Evolutionary conservation across 2,888 invertebrate species (phyloP).

Genomic region (Meloe dianella): DNA sequence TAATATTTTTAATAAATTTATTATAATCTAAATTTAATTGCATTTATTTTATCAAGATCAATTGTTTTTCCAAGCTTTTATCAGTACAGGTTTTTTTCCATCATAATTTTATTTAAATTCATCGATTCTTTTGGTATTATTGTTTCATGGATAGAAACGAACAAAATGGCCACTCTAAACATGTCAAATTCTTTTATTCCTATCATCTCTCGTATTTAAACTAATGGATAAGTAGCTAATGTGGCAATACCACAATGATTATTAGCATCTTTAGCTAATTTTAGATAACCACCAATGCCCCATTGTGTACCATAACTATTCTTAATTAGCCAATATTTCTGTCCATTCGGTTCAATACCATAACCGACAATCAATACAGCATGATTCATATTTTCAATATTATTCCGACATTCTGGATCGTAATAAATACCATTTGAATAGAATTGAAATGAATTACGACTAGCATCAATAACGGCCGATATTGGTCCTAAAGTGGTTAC

Average conservation of each 20-base stretch:
- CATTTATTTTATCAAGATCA: no score
- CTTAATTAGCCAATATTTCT: conserved; percentile 72
- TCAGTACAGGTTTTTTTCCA: no score
- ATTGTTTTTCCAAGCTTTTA: no score
- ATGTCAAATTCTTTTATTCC: no score
- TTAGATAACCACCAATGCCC: conserved; percentile 50
- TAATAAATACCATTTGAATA: conserved; percentile 80
- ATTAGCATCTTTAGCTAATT: conserved; percentile 49
- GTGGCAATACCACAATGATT: conserved; percentile 88
- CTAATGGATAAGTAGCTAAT: conserved; percentile 80
- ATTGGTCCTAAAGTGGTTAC: conserved; percentile 86
- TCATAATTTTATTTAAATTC: no score
- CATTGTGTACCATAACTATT: conserved; percentile 66
- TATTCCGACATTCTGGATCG: conserved; percentile 70
- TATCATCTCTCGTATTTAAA: conserved; percentile 59
- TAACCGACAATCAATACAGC: conserved; percentile 82
- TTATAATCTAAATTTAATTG: no score
- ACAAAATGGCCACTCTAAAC: neutral
- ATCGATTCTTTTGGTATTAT: no score
- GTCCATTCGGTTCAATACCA: conserved; percentile 68
- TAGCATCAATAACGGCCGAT: conserved; percentile 86
- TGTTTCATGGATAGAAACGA: neutral
- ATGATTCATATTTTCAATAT: conserved; percentile 73
- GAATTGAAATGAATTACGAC: conserved; percentile 76
- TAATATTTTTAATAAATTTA: no score